Evolutionary conservation across 2,888 invertebrate species (phyloP), one percentile per base, ranked within the genome.

Genomic region (Agrochola macilenta): DNA sequence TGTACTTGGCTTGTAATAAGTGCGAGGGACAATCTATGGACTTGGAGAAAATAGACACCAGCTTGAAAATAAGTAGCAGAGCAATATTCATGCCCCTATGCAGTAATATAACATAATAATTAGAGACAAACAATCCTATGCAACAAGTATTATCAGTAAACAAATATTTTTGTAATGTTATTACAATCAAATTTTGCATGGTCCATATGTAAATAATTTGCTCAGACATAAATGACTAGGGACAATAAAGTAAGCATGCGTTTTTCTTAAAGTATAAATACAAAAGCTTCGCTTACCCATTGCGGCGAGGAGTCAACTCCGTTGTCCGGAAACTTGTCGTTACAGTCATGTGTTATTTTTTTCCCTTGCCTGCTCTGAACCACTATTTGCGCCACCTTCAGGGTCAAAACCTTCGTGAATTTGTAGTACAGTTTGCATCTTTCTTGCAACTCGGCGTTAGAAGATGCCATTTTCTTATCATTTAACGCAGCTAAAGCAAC

Each of bases 321-420:
- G 81, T 93, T 93, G 58, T 95, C 95, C 26, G 90, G 84, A n/a
- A 91, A 88, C 86, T 93, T 94, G n/a, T 87, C 83, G 70, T 90
- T 92, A 72, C 88, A 91, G 58, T 94, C 93, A 35, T 94, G 94
- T n/a, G 92, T 93, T 61, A 98, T 97, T 95, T 98, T 99, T 90
- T 98, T 98, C 39, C 99, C 99, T 80, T 99, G 97, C 88, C 99
- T 97, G 75, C 99, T 99, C 95, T 99, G 99, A 35, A 99, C 98
- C 74, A 99, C 98, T 70, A 99, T 98, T 95, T 99, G 99, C 54
- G 98, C 98, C 74, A 98, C 98, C 96, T 99, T 99, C 78, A 98
- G 96, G 23, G 98, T 98, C 87, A 99, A 97, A 94, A 98, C 98
- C 95, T 98, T 99, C 1, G 98, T 98, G 93, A 99, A 99, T 94